These are phyloP conservation scores for Cyclophora albipunctata DNA, from an alignment of 2,888 invertebrate species.

Conservation along the genomic window DNA sequence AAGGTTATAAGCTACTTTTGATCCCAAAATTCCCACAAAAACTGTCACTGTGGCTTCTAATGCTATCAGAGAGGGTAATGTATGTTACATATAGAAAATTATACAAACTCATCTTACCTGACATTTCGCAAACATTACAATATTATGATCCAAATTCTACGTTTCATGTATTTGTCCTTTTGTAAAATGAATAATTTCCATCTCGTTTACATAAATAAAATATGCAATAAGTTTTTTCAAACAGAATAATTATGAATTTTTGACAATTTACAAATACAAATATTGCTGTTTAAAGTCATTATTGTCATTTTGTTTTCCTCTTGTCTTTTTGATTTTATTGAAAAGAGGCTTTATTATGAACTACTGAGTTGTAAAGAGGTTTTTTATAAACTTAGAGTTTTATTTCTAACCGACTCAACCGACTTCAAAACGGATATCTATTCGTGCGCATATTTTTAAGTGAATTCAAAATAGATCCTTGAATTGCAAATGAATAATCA, in stretches of 20 bases:
- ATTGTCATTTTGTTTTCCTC: conserved; percentile 1
- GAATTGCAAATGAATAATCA: too few species aligned
- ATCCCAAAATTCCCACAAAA: too few species aligned
- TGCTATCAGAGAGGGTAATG: too few species aligned
- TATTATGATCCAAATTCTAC: conserved; percentile 23
- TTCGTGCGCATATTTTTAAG: too few species aligned
- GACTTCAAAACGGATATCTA: too few species aligned
- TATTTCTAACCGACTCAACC: too few species aligned
- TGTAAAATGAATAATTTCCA: conserved; percentile 38
- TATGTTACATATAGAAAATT: too few species aligned
- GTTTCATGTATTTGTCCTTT: conserved; percentile 24
- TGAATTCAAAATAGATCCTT: too few species aligned
- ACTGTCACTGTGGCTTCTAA: too few species aligned
- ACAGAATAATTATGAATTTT: conserved; percentile 34
- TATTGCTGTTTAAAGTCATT: conserved; percentile 27
- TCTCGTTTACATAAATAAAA: conserved; percentile 31
- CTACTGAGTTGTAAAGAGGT: not conserved
- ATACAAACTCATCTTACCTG: conserved; percentile 31
- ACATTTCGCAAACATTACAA: conserved; percentile 54
- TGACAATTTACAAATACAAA: conserved; percentile 33
- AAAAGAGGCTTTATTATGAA: not conserved
- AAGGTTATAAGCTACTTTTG: too few species aligned
- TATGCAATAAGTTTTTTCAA: conserved; percentile 30
- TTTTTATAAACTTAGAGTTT: not conserved
- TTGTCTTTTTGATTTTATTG: too few species aligned